Conservation (phyloP, 2,888 invertebrate genomes). For the Altica lythri region DNA sequence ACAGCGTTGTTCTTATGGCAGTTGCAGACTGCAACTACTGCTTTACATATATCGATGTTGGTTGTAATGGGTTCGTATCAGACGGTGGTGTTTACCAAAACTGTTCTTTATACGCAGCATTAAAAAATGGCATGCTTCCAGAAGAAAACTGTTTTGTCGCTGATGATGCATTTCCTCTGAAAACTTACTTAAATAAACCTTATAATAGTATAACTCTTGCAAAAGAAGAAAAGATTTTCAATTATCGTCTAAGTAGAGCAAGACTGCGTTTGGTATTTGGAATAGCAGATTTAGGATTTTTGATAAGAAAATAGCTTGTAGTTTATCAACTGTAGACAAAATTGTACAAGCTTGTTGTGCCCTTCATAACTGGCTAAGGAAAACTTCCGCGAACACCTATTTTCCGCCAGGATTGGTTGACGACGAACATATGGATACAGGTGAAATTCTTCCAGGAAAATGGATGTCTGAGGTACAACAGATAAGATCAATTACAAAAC, state of each 20-base stretch:
- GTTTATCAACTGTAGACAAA: no score
- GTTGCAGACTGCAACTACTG: conserved; percentile 36
- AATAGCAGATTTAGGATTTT: conserved; percentile 38
- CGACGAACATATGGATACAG: no score
- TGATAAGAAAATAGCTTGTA: no score
- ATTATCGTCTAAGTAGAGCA: conserved; percentile 36
- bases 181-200: conserved; percentile 35
- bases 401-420: no score
- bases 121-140: conserved; percentile 11
- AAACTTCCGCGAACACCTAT: no score
- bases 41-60: conserved; percentile 35
- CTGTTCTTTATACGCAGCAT: conserved; percentile 22
- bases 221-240: conserved; percentile 36
- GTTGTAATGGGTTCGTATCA: conserved; percentile 32
- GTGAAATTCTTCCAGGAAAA: no score
- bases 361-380: no score
- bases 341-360: no score
- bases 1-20: conserved; percentile 36
- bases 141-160: conserved; percentile 27
- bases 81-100: conserved; percentile 35
- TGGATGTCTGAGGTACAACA: no score
- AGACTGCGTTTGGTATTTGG: conserved; percentile 39
- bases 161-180: conserved; percentile 40
- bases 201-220: conserved; percentile 12
- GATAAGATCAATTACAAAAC: no score